phyloP scores from a whole-genome alignment of 2,797 vertebrate genomes.

The Pipistrellus pygmaeus region DNA sequence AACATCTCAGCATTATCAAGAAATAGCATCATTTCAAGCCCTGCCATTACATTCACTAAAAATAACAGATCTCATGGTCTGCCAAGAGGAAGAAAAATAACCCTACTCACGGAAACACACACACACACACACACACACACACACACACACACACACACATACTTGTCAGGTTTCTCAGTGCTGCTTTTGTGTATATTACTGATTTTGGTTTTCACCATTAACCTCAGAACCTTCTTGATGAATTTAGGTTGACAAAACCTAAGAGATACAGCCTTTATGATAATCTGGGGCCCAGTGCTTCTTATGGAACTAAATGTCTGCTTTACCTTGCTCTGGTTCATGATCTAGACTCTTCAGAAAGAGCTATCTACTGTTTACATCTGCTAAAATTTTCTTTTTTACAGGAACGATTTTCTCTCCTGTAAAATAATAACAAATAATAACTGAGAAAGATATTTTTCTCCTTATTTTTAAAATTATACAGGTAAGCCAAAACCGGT shows the following conservation, averaged over 20 bases:
- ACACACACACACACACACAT: neutral
- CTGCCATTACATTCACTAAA: neutral
- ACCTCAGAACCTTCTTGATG: conserved; percentile 3
- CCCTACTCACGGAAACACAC: neutral
- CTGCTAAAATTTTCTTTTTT: conserved; percentile 3
- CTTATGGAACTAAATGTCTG: neutral
- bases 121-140: neutral
- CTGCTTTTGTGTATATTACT: neutral
- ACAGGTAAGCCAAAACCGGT: neutral
- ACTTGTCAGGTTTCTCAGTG: neutral
- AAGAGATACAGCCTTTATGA: neutral
- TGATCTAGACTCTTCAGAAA: neutral
- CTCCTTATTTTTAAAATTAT: neutral
- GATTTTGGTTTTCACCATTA: conserved; percentile 3
- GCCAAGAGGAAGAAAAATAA: conserved; percentile 3
- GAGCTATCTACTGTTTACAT: neutral
- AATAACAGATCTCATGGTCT: neutral
- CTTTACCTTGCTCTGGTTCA: neutral
- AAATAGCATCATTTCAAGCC: conserved; percentile 13
- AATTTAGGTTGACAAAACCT: neutral
- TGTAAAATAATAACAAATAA: neutral
- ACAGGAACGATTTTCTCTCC: neutral
- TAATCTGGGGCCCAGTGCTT: neutral
- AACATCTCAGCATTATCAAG: fast-evolving
- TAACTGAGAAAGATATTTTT: neutral